Base-by-base conservation (phyloP, 2,888 invertebrate genomes). In the Schrankia costaestrigalis region DNA sequence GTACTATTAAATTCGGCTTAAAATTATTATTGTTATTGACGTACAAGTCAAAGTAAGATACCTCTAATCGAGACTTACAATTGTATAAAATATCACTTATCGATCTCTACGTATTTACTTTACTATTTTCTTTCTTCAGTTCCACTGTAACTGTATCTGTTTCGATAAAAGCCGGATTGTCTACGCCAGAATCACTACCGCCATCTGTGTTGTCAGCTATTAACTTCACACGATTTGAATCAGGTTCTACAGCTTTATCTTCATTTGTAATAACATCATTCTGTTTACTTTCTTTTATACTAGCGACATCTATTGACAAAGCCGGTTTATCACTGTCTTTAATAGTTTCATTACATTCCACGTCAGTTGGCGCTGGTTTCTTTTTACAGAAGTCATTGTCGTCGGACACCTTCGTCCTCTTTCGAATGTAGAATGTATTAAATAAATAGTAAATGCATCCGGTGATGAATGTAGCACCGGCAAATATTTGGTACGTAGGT, bases 401-500 rank as follows among this genome's bases (percentile, higher is more conserved):
- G 40, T 88, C 88, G 29, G 74, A 71, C 0, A 31, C 32, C 3
- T 84, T 80, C 0, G 89, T 86, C 26, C 89, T 76, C 47, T 90
- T 90, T 18, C 89, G 89, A 55, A 93, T 81, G 64, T 91, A 93
- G 35, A 90, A 84, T 35, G 89, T 81, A 68, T 94, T 93, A 69
- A 94, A 93, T 8, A 91, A 69, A 56, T 90, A 91, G 73, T 94
- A 94, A 27, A 92, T 73, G 48, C 92, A 76, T 18, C 93, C 93
- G 3, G 92, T 91, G 11, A 92, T 62, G 11, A 91, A 78, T 0
- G 91, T 90, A 1, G 90, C 85, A 1, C 88, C 86, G 0, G 94
- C 81, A 63, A 94, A 94, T 48, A 93, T 89, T 66, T 91, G 91
- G 64, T 93, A 94, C 0, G 94, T 94, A 0, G 90, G 89, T 32